These are phyloP conservation scores for Lonchura striata DNA, from an alignment of 2,113 vertebrate species.

Conservation along the genomic window DNA sequence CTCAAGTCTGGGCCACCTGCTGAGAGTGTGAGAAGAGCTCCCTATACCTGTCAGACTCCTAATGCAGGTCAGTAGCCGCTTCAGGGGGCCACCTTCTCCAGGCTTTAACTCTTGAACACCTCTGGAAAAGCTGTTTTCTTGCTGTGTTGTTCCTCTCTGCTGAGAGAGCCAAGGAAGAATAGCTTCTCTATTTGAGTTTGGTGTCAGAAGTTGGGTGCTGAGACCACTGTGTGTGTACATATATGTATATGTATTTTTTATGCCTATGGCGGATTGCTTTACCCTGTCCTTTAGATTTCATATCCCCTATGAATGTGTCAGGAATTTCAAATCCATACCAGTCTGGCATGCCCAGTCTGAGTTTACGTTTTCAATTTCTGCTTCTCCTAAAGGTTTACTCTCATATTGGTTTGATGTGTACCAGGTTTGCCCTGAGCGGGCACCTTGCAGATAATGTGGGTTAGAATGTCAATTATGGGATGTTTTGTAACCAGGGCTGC, in stretches of 20 bases:
- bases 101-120: not conserved
- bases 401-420: not conserved
- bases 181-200: not conserved
- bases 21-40: not conserved
- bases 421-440: not conserved
- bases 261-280: not conserved
- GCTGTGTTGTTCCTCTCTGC: not conserved
- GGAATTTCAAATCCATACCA: not conserved
- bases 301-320: not conserved
- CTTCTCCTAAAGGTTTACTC: not conserved
- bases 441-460: not conserved
- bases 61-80: conserved; percentile 16
- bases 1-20: not conserved
- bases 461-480: not conserved
- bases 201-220: not conserved
- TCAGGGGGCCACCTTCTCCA: not conserved
- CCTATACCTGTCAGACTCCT: not conserved
- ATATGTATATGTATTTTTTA: not conserved
- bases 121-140: not conserved
- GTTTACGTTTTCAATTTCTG: not conserved
- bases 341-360: not conserved
- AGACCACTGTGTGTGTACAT: not conserved
- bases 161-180: not conserved
- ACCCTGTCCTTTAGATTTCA: not conserved
- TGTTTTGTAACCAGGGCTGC: not conserved